Percentiles rank a stretch among this genome's conserved stretches.
These are phyloP conservation scores for Atta texana DNA, from an alignment of 1,140 invertebrate genomes.

Conservation along the genomic window DNA sequence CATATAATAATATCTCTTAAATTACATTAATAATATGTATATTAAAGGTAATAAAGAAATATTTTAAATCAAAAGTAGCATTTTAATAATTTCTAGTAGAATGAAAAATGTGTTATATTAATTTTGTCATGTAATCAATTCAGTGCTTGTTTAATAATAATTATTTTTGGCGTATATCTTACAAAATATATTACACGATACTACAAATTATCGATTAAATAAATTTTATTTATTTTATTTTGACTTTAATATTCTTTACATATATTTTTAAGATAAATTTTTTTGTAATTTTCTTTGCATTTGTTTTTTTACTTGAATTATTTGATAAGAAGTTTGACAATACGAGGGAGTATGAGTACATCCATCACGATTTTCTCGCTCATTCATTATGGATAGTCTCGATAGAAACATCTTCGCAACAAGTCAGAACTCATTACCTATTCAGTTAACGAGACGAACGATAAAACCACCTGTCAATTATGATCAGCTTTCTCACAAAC, in stretches of 20 bases:
- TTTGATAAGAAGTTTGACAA: slow-evolving; percentile 11
- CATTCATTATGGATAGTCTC: slow-evolving; percentile 26
- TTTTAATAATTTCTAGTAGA: too few species aligned
- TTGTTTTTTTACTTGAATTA: background rate
- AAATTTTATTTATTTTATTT: background rate
- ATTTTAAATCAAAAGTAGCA: too few species aligned
- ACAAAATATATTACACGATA: background rate
- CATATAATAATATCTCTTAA: background rate
- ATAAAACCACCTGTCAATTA: slow-evolving; percentile 68
- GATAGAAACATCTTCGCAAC: slow-evolving; percentile 52
- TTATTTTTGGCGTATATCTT: too few species aligned
- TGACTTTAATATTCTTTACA: background rate
- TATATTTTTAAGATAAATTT: background rate
- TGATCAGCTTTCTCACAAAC: slow-evolving; percentile 66
- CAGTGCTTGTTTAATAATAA: too few species aligned
- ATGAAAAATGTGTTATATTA: too few species aligned
- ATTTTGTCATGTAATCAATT: too few species aligned
- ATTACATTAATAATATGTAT: background rate
- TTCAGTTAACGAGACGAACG: slow-evolving; percentile 62
- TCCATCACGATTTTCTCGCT: slow-evolving; percentile 35
- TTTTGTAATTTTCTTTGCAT: background rate
- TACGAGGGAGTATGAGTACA: background rate
- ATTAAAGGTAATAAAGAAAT: too few species aligned
- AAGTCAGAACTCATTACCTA: slow-evolving; percentile 51
- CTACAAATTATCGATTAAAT: background rate